A percentile compares a stretch with the other conserved stretches of the same genome.
Conservation (phyloP, 2,113 vertebrate species). For the Centrocercus urophasianus region DNA sequence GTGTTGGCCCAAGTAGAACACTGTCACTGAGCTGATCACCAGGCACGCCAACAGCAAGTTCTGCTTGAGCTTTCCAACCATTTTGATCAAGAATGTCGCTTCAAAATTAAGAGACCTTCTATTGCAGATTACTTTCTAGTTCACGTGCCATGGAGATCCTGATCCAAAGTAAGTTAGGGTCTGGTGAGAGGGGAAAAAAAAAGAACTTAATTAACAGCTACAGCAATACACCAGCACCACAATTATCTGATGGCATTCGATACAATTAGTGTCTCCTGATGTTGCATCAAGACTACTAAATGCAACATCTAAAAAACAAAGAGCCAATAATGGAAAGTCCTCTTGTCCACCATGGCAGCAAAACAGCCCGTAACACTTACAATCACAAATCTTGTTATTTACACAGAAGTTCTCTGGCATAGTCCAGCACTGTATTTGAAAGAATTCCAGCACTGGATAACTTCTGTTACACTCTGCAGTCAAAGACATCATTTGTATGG, state of each 20-base stretch:
- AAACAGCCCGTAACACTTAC: background rate
- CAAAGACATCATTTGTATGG: background rate
- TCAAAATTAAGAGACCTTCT: background rate
- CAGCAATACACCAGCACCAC: background rate
- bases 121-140: slow-evolving; percentile 24
- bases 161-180: slow-evolving; percentile 50
- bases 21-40: slow-evolving; percentile 92
- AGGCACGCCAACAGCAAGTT: slow-evolving; percentile 94
- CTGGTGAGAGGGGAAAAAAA: slow-evolving; percentile 12
- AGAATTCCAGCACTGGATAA: background rate
- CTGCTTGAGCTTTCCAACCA: slow-evolving; percentile 96
- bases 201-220: background rate
- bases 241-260: background rate
- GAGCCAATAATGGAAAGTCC: background rate
- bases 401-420: background rate
- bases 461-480: background rate
- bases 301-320: background rate
- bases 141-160: slow-evolving; percentile 68
- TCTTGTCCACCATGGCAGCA: background rate
- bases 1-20: slow-evolving; percentile 94
- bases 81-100: slow-evolving; percentile 65
- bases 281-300: background rate
- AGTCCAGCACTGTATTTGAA: background rate
- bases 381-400: too few relatives aligned
- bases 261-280: background rate